phyloP scores from a whole-genome alignment of 2,113 vertebrate genomes.

The Cygnus buccinator region DNA sequence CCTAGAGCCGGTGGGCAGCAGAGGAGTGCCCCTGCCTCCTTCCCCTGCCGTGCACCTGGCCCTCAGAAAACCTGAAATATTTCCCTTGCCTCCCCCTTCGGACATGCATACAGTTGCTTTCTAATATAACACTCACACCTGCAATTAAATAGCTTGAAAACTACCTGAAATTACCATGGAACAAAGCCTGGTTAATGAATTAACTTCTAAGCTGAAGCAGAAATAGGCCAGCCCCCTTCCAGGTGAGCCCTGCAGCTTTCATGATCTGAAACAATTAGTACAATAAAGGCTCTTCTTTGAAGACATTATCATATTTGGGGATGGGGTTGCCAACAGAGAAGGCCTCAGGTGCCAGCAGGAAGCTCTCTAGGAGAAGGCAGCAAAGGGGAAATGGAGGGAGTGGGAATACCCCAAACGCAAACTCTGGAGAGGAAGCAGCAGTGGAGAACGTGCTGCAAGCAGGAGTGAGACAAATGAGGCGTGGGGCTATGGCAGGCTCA shows the following conservation, averaged over 20 bases:
- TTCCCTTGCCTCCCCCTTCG: background rate
- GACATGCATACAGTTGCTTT: background rate
- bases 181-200: background rate
- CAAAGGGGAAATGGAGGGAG: background rate
- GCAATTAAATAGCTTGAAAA: background rate
- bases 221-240: background rate
- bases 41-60: too few species aligned
- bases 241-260: background rate
- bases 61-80: background rate
- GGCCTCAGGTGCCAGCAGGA: rapidly evolving
- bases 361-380: background rate
- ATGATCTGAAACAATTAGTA: background rate
- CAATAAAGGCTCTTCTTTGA: background rate
- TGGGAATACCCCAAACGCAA: background rate
- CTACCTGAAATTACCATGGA: background rate
- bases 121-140: rapidly evolving
- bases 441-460: rapidly evolving
- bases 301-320: background rate
- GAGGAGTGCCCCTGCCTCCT: background rate
- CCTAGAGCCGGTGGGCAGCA: background rate
- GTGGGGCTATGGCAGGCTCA: background rate
- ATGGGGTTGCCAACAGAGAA: background rate
- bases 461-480: background rate
- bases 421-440: background rate
- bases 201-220: background rate